phyloP scores from a whole-genome alignment of 2,888 invertebrate species.

The Ophraella communa region DNA sequence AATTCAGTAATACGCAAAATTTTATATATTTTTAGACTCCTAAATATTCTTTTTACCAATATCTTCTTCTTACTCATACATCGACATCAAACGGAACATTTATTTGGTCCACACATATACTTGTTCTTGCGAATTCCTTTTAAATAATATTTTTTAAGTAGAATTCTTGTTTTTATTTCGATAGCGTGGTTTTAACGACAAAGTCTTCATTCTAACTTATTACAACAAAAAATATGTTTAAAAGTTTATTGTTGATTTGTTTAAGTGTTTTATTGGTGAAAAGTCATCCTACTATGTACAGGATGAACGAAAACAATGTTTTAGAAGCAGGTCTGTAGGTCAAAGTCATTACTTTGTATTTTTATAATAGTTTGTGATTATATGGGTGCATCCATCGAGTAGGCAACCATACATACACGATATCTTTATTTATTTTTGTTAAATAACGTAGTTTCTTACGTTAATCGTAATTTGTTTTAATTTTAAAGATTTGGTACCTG shows the following conservation, averaged over 20 bases:
- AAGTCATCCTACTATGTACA: conserved; percentile 60
- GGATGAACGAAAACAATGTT: conserved; percentile 61
- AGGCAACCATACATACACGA: background rate
- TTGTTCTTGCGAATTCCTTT: conserved; percentile 32
- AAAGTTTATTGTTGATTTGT: conserved; percentile 25
- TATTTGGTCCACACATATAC: conserved; percentile 9
- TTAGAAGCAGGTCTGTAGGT: conserved; percentile 61
- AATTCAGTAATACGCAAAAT: too few species aligned
- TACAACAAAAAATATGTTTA: conserved; percentile 28
- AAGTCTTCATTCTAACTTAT: conserved; percentile 7
- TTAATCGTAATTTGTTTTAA: too few species aligned
- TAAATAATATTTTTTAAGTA: conserved; percentile 31
- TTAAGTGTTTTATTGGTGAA: conserved; percentile 29
- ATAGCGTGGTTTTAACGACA: conserved; percentile 22
- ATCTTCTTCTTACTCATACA: background rate
- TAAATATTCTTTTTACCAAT: too few species aligned
- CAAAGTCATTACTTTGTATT: background rate
- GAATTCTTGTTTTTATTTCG: conserved; percentile 29
- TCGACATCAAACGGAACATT: background rate
- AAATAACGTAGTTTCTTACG: too few species aligned
- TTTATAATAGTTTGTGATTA: too few species aligned
- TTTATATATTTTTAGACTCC: too few species aligned
- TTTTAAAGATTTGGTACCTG: conserved; percentile 65
- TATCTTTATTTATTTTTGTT: too few species aligned
- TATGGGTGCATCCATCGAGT: background rate